Percentiles rank a stretch among this genome's conserved stretches.
These are phyloP conservation scores for Gerris buenoi DNA, from an alignment of 1,140 invertebrate genomes.

Conservation along the genomic window DNA sequence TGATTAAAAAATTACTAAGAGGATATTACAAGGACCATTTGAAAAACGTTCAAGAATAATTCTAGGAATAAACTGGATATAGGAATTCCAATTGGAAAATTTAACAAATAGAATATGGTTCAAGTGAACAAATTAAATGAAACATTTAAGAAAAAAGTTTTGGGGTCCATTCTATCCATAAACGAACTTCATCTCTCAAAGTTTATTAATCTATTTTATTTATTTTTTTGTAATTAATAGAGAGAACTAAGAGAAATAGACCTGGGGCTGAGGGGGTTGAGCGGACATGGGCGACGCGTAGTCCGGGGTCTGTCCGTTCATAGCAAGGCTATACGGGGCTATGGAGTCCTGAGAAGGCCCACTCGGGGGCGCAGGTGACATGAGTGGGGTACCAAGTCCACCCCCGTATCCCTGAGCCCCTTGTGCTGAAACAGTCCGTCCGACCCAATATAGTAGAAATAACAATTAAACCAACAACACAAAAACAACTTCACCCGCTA, in stretches of 20 bases:
- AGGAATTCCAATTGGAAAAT: no score
- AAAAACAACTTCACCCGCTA: no score
- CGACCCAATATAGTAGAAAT: no score
- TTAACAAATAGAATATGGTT: no score
- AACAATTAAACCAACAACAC: no score
- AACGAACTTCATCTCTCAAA: neutral
- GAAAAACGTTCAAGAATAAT: no score
- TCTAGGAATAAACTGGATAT: no score
- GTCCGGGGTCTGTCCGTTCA: constrained; percentile 60
- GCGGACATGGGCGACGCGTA: constrained; percentile 35
- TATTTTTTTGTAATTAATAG: neutral
- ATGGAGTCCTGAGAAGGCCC: constrained; percentile 59
- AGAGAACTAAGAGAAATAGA: neutral
- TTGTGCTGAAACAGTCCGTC: neutral
- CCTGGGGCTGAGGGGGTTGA: constrained; percentile 2
- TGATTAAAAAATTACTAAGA: no score
- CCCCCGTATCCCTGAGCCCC: neutral
- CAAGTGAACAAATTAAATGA: no score
- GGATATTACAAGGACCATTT: no score
- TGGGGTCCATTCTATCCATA: neutral
- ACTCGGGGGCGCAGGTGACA: constrained; percentile 70
- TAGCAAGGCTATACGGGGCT: constrained; percentile 65
- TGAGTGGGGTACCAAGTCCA: constrained; percentile 63
- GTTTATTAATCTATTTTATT: neutral
- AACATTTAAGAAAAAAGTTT: no score